Conservation (phyloP, 2,113 vertebrate genomes). For the Monarcha castaneiventris region DNA sequence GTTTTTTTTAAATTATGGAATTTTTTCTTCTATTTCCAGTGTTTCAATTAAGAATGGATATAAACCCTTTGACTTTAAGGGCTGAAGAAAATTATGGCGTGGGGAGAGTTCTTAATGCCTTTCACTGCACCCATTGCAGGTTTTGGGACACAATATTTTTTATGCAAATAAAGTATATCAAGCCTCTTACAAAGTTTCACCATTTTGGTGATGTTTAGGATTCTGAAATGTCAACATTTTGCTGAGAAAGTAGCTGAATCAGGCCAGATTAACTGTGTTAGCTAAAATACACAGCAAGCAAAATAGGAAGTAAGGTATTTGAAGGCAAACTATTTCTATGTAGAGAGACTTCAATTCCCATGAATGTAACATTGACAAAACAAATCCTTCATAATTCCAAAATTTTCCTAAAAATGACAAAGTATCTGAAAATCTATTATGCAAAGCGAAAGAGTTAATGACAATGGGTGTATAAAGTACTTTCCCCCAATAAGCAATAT, state of each 20-base stretch:
- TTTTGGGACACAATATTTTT: neutral
- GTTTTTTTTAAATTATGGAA: neutral
- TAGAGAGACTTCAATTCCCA: neutral
- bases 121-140: neutral
- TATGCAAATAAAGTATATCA: neutral
- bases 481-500: neutral
- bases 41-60: neutral
- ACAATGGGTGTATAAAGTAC: neutral
- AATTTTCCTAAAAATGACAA: neutral
- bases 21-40: neutral
- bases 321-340: neutral
- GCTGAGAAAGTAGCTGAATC: constrained; percentile 9
- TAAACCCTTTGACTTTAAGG: neutral
- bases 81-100: neutral
- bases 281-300: neutral
- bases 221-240: constrained; percentile 19
- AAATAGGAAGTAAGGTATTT: neutral
- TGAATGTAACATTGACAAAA: neutral
- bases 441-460: neutral
- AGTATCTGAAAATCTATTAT: neutral
- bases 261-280: neutral
- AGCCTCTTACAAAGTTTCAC: neutral
- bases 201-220: neutral
- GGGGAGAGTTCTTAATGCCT: neutral
- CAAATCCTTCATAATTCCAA: neutral